Conservation (phyloP, 2,797 vertebrate species). For the Acanthornis magna region DNA sequence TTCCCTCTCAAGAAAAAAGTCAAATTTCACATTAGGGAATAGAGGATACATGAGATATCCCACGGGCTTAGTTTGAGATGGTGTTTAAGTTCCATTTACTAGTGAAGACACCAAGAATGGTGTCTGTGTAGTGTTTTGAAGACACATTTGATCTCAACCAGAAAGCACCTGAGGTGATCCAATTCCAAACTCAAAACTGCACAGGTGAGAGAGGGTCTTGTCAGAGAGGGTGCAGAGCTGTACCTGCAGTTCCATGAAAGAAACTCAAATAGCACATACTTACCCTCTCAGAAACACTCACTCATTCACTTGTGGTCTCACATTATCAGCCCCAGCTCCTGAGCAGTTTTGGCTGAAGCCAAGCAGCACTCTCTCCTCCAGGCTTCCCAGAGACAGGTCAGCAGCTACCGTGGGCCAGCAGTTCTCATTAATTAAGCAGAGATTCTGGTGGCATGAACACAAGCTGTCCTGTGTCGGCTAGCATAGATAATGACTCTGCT, state of each 20-base stretch:
- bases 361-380: not conserved
- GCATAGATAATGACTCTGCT: not conserved
- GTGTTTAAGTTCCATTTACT: not conserved
- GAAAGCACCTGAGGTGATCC: not conserved
- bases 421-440: not conserved
- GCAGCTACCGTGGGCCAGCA: not conserved
- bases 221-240: not conserved
- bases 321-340: accelerated
- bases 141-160: not conserved
- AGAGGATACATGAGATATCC: not conserved
- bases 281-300: not conserved
- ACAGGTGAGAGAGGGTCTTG: not conserved
- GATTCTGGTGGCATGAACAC: not conserved
- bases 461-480: not conserved
- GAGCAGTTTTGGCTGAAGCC: not conserved
- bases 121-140: not conserved
- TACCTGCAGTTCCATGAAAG: not conserved
- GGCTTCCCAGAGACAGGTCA: not conserved
- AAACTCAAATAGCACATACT: not conserved
- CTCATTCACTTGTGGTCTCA: not conserved
- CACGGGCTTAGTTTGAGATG: not conserved
- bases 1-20: not conserved
- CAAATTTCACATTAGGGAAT: not conserved
- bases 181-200: not conserved
- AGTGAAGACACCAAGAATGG: not conserved